Percentiles rank a stretch among this genome's conserved stretches.
Evolutionary conservation across 2,113 vertebrate species (phyloP).

Genomic region (Bufo gargarizans): DNA sequence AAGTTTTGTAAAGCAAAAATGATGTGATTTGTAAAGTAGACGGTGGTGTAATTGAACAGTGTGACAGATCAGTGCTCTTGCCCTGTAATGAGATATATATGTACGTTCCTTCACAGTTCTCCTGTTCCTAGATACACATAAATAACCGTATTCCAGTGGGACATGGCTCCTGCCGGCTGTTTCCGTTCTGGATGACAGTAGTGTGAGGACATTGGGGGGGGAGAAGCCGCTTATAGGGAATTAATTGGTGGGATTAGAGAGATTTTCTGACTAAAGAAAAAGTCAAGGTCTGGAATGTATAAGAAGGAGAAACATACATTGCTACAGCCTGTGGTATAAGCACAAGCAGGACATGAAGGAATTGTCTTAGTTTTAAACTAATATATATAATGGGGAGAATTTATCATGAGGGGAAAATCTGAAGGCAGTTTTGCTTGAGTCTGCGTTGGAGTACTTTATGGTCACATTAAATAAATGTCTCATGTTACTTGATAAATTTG

Average conservation of each 20-base stretch:
- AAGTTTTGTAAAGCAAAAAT: conserved; percentile 17
- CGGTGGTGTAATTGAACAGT: background rate
- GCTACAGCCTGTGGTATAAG: background rate
- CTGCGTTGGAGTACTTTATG: too few species aligned
- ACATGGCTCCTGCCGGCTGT: background rate
- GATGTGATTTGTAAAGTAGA: background rate
- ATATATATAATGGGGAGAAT: background rate
- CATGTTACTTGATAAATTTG: too few species aligned
- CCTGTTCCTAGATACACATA: background rate
- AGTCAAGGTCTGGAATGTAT: background rate
- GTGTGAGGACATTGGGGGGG: background rate
- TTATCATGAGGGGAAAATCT: too few species aligned
- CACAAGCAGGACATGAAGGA: background rate
- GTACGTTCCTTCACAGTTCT: background rate
- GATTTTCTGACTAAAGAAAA: background rate
- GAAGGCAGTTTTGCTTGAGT: too few species aligned
- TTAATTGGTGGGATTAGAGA: background rate
- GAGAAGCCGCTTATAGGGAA: background rate
- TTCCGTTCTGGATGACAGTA: background rate
- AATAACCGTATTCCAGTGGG: background rate
- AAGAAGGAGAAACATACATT: background rate
- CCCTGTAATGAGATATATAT: background rate
- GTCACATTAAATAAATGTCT: too few species aligned
- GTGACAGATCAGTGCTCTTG: background rate
- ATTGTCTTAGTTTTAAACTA: background rate